Percentiles rank a stretch among this genome's conserved stretches.
phyloP scores from a whole-genome alignment of 2,113 vertebrate genomes.

The Osmerus eperlanus region DNA sequence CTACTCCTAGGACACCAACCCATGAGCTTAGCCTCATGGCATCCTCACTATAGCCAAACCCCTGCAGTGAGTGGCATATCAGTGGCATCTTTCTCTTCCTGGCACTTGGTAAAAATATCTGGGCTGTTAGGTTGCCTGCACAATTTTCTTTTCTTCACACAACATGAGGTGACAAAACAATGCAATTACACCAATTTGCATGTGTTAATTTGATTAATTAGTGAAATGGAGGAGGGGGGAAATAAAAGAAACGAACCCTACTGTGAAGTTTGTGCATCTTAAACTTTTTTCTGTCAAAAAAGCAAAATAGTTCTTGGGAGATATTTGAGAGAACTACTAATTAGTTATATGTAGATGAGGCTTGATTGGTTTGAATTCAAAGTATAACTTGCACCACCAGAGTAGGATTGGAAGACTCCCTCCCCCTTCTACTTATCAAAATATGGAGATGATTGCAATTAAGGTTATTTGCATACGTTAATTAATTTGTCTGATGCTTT shows the following conservation, averaged over 20 bases:
- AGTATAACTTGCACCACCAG: slow-evolving; percentile 49
- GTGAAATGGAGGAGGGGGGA: slow-evolving; percentile 29
- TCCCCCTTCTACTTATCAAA: slow-evolving; percentile 52
- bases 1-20: background rate
- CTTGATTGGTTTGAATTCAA: slow-evolving; percentile 59
- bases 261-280: slow-evolving; percentile 36
- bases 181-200: slow-evolving; percentile 60
- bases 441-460: slow-evolving; percentile 70
- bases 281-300: slow-evolving; percentile 41
- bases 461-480: slow-evolving; percentile 67
- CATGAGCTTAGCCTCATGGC: background rate
- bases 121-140: slow-evolving; percentile 10
- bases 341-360: slow-evolving; percentile 65
- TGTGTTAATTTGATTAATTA: slow-evolving; percentile 64
- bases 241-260: background rate
- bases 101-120: slow-evolving; percentile 27
- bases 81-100: background rate
- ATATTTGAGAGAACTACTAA: slow-evolving; percentile 57
- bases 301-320: slow-evolving; percentile 30
- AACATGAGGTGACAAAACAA: slow-evolving; percentile 55
- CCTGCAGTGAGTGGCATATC: background rate
- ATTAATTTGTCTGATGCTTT: slow-evolving; percentile 61
- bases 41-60: background rate
- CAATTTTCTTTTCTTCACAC: slow-evolving; percentile 44
- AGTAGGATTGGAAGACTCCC: slow-evolving; percentile 41